phyloP scores from a whole-genome alignment of 2,888 invertebrate genomes.

The Hydriomena furcata region DNA sequence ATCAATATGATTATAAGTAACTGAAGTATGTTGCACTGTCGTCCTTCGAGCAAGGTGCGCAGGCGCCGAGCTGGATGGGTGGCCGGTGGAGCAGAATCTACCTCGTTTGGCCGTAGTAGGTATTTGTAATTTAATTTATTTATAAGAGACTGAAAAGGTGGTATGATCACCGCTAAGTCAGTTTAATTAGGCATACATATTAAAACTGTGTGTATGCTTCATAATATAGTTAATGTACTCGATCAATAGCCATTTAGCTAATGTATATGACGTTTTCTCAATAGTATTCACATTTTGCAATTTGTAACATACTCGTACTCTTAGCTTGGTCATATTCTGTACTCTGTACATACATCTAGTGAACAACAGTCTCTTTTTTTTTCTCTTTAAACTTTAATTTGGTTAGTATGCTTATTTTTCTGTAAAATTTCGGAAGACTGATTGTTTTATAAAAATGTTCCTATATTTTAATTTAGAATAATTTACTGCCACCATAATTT shows the following conservation, averaged over 20 bases:
- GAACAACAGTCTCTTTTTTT: slow-evolving; percentile 71
- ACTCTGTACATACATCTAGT: slow-evolving; percentile 47
- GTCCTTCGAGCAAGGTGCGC: neutral
- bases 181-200: slow-evolving; percentile 27
- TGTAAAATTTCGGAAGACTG: slow-evolving; percentile 80
- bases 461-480: slow-evolving; percentile 83
- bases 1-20: slow-evolving; percentile 27
- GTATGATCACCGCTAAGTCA: slow-evolving; percentile 70
- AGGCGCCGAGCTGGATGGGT: neutral
- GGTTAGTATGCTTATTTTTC: slow-evolving; percentile 69
- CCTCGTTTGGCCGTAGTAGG: slow-evolving; percentile 37
- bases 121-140: slow-evolving; percentile 37
- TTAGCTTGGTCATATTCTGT: slow-evolving; percentile 38
- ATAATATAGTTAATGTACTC: slow-evolving; percentile 27
- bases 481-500: slow-evolving; percentile 77
- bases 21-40: slow-evolving; percentile 20
- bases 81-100: slow-evolving; percentile 23
- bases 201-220: slow-evolving; percentile 26
- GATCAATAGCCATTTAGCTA: slow-evolving; percentile 37
- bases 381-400: slow-evolving; percentile 43
- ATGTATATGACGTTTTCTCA: slow-evolving; percentile 32
- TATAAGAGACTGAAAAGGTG: slow-evolving; percentile 79
- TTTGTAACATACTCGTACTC: slow-evolving; percentile 30
- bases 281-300: slow-evolving; percentile 32
- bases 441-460: slow-evolving; percentile 71